phyloP scores from a whole-genome alignment of 2,797 vertebrate species.

The Falco peregrinus region DNA sequence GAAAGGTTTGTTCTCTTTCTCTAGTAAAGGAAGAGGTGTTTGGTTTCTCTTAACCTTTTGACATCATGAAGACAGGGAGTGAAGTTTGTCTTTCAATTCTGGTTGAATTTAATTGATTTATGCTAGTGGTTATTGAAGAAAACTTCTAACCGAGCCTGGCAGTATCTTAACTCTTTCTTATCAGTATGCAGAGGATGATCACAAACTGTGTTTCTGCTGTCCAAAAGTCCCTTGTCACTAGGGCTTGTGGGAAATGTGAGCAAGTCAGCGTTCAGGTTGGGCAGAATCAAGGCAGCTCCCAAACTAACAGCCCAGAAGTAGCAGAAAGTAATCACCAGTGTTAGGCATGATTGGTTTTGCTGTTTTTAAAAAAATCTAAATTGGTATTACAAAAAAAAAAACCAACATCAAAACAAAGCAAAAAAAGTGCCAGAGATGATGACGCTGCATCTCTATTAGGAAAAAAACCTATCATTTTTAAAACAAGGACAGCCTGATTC shows the following conservation, averaged over 20 bases:
- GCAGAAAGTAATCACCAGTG: background rate
- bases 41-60: conserved; percentile 1
- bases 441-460: background rate
- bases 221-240: background rate
- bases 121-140: background rate
- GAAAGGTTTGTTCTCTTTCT: background rate
- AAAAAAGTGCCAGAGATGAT: background rate
- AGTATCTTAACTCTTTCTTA: background rate
- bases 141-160: background rate
- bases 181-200: background rate
- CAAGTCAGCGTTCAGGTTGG: rapidly evolving
- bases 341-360: too few species aligned
- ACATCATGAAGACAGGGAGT: background rate
- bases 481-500: background rate
- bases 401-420: too few species aligned
- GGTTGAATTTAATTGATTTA: background rate
- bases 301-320: background rate
- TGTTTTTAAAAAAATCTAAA: background rate
- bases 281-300: background rate
- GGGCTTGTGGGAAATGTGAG: background rate
- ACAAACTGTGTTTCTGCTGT: background rate
- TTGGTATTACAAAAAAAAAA: background rate
- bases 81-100: background rate
- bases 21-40: background rate
- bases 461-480: background rate